phyloP scores from a whole-genome alignment of 53 echinoderm and acorn worm genomes.

The Stichopus horrens region DNA sequence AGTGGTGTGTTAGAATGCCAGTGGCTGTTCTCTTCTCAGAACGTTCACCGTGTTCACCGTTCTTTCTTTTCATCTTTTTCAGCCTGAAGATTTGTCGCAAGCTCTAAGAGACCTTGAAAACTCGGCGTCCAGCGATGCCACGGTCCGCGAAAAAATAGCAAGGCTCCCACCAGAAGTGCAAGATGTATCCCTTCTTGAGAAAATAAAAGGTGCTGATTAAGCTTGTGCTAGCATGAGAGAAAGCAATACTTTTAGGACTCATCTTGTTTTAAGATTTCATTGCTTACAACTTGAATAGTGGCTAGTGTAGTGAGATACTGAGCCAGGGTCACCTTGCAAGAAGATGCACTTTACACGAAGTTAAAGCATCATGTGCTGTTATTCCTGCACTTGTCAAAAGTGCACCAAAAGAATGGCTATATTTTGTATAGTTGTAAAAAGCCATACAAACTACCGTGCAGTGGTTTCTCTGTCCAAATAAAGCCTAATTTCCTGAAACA shows the following conservation, averaged over 20 bases:
- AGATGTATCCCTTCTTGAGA: constrained; percentile 85
- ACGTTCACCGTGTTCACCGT: too few relatives aligned
- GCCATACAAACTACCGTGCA: too few relatives aligned
- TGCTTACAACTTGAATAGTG: not conserved
- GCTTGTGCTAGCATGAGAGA: not conserved
- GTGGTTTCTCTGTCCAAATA: too few relatives aligned
- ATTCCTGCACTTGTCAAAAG: too few relatives aligned
- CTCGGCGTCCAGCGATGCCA: constrained; percentile 93
- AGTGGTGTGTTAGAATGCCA: too few relatives aligned
- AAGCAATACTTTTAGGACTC: not conserved
- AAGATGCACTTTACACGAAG: too few relatives aligned
- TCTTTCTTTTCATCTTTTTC: not conserved
- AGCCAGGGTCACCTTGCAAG: too few relatives aligned
- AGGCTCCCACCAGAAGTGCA: constrained; percentile 96
- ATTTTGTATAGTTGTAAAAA: too few relatives aligned
- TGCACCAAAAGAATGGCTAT: too few relatives aligned
- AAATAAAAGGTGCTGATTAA: constrained; percentile 70
- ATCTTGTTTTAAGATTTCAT: not conserved
- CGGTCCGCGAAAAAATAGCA: constrained; percentile 89
- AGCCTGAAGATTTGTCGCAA: constrained; percentile 91
- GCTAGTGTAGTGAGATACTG: not conserved
- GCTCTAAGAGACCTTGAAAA: constrained; percentile 84
- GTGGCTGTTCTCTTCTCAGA: too few relatives aligned
- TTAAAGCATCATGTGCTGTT: not conserved
- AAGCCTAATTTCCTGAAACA: too few relatives aligned